Conservation (phyloP, 2,113 vertebrate genomes). For the Ptilonorhynchus violaceus region DNA sequence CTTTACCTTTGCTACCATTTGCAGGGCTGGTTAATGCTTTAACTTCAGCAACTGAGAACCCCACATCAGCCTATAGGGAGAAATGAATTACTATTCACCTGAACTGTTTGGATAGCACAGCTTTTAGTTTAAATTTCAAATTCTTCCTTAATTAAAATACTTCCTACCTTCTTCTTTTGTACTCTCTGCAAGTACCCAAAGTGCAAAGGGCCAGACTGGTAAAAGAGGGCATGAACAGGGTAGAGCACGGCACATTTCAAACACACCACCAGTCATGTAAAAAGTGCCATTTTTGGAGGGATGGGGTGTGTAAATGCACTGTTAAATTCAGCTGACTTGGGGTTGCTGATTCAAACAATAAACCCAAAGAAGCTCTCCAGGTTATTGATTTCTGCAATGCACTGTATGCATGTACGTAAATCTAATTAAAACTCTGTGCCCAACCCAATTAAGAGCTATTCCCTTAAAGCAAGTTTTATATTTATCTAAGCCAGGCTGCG, state of each 20-base stretch:
- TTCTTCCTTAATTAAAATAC: background rate
- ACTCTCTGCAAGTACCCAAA: background rate
- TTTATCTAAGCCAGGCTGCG: conserved; percentile 24
- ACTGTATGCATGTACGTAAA: conserved; percentile 46
- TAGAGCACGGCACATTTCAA: background rate
- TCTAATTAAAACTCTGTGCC: conserved; percentile 44
- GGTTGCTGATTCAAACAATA: conserved; percentile 3
- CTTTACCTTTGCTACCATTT: background rate
- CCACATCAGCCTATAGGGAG: background rate
- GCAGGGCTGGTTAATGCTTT: background rate
- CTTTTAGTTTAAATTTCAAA: background rate
- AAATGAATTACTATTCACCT: background rate
- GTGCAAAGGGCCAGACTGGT: background rate
- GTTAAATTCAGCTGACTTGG: background rate
- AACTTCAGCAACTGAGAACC: background rate
- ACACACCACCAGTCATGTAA: background rate
- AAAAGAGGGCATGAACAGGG: background rate
- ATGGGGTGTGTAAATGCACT: background rate
- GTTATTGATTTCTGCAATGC: conserved; percentile 40
- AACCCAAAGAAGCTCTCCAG: background rate
- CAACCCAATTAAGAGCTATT: conserved; percentile 45
- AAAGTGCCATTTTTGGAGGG: background rate
- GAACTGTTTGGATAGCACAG: background rate
- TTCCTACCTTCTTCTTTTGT: background rate
- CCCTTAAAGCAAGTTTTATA: conserved; percentile 58